Evolutionary conservation across 2,888 invertebrate species (phyloP).

Genomic region (Orthonevra nobilis): DNA sequence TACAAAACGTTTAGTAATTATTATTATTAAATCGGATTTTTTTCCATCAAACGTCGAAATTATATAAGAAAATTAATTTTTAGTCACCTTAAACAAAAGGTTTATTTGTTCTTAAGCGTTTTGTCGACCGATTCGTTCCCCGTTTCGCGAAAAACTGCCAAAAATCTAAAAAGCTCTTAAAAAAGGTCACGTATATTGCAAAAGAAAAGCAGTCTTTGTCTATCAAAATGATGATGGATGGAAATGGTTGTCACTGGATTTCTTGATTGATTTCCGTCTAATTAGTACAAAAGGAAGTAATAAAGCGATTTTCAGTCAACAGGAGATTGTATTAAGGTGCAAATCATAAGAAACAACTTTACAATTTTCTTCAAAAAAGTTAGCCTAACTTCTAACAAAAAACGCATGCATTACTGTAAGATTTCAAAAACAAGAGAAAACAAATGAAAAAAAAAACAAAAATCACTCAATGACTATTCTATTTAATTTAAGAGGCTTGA

Average conservation of each 20-base stretch:
- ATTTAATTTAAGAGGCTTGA: too few relatives aligned
- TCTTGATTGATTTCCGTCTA: conserved; percentile 57
- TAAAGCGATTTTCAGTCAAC: conserved; percentile 32
- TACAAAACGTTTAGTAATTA: too few relatives aligned
- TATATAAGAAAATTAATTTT: too few relatives aligned
- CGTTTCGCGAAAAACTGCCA: conserved; percentile 41
- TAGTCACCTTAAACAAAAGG: too few relatives aligned
- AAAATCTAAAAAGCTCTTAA: conserved; percentile 1
- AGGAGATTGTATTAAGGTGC: not conserved
- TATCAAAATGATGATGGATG: conserved; percentile 30
- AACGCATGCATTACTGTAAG: not conserved
- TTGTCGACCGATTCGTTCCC: conserved; percentile 7
- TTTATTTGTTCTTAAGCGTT: too few relatives aligned
- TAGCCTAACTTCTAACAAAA: too few relatives aligned
- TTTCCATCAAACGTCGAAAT: too few relatives aligned
- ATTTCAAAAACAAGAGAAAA: too few relatives aligned
- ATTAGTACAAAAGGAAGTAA: conserved; percentile 26
- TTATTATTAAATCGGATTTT: too few relatives aligned
- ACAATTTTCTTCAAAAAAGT: not conserved
- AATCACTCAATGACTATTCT: too few relatives aligned
- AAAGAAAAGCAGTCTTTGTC: conserved; percentile 22
- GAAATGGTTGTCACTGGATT: conserved; percentile 44
- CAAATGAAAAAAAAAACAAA: too few relatives aligned
- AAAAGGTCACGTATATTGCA: conserved; percentile 26
- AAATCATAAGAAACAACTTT: too few relatives aligned